Evolutionary conservation across 2,113 vertebrate genomes (phyloP).

Genomic region (Candoia aspera): DNA sequence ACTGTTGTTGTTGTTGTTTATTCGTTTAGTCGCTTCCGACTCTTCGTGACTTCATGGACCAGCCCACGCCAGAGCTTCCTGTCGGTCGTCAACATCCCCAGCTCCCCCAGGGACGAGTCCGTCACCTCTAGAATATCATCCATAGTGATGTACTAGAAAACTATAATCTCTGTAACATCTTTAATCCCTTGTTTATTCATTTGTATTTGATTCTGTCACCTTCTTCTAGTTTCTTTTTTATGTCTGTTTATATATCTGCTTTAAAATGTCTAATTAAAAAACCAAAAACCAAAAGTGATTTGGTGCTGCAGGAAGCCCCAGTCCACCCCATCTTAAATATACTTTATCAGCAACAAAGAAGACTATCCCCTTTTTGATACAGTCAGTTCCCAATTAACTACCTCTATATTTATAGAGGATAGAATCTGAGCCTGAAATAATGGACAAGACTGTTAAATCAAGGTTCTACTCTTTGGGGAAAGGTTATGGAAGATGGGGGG

Average conservation of each 20-base stretch:
- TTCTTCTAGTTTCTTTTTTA: no score
- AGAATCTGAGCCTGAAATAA: neutral
- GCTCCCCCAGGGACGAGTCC: no score
- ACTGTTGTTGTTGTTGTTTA: no score
- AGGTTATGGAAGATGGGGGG: neutral
- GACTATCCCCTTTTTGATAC: neutral
- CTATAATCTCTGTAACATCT: neutral
- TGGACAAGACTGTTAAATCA: neutral
- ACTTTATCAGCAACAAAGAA: neutral
- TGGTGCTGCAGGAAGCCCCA: neutral
- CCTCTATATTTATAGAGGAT: neutral
- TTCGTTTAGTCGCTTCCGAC: no score
- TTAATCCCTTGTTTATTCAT: neutral
- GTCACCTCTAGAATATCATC: no score
- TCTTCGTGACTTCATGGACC: no score
- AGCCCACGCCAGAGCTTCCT: no score
- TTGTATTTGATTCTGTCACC: no score
- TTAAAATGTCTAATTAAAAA: neutral
- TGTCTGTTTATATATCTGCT: neutral
- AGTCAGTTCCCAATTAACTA: neutral
- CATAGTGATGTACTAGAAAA: neutral
- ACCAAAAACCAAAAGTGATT: neutral
- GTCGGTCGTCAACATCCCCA: no score
- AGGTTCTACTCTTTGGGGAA: neutral
- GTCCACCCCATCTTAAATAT: neutral